Conservation (phyloP, 2,888 invertebrate species). For the Tenthredo scrophulariae region DNA sequence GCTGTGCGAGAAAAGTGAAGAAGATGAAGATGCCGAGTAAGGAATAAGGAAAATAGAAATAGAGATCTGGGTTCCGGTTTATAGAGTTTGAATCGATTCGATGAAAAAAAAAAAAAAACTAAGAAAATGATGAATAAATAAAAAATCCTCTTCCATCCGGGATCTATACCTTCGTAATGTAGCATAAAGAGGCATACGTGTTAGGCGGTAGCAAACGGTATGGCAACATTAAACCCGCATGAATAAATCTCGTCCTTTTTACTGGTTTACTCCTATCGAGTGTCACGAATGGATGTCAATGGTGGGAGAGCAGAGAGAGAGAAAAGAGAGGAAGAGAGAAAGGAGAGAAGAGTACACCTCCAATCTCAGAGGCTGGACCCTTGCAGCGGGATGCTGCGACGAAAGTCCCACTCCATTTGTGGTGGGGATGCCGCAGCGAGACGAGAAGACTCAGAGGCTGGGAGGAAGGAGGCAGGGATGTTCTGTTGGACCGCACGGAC, state of each 20-base stretch:
- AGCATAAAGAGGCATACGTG: neutral
- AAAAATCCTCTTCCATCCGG: neutral
- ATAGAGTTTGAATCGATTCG: neutral
- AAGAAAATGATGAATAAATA: neutral
- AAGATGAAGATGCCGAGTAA: neutral
- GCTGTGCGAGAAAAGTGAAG: neutral
- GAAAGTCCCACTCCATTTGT: slow-evolving; percentile 63
- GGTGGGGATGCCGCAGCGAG: slow-evolving; percentile 65
- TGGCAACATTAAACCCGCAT: slow-evolving; percentile 62
- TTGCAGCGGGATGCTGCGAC: slow-evolving; percentile 62
- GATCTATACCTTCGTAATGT: neutral
- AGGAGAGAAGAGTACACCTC: slow-evolving; percentile 61
- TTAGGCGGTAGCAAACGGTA: neutral
- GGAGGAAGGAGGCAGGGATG: slow-evolving; percentile 60
- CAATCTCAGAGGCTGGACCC: slow-evolving; percentile 66
- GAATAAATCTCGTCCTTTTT: slow-evolving; percentile 61
- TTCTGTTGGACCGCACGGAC: slow-evolving; percentile 69
- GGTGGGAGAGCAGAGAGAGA: slow-evolving; percentile 25
- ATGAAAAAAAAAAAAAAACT: neutral
- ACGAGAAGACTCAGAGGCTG: slow-evolving; percentile 3
- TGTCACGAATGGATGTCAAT: slow-evolving; percentile 55
- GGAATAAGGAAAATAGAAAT: neutral
- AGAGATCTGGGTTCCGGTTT: neutral
- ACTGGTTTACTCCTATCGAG: slow-evolving; percentile 62
- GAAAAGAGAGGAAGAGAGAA: neutral